phyloP scores from a whole-genome alignment of 1,140 invertebrate genomes.

The Triops cancriformis region DNA sequence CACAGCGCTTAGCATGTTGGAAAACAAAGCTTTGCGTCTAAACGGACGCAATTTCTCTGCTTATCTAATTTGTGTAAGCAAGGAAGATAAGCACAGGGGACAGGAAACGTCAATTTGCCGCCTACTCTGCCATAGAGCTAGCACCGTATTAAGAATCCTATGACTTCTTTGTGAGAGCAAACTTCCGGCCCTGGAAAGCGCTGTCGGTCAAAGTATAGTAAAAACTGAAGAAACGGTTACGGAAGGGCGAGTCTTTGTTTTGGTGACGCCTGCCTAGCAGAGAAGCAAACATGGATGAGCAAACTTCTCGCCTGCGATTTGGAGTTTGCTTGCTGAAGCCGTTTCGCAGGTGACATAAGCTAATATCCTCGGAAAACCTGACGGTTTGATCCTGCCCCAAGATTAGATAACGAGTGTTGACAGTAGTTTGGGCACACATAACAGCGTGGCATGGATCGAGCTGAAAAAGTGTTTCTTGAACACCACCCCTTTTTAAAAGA shows the following conservation, averaged over 20 bases:
- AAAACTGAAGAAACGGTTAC: not conserved
- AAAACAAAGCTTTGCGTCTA: not conserved
- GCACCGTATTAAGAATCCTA: not conserved
- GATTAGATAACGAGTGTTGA: not conserved
- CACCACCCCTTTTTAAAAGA: no score
- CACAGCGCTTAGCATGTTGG: not conserved
- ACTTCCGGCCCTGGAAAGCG: not conserved
- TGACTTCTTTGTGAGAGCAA: not conserved
- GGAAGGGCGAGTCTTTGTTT: slow-evolving; percentile 2
- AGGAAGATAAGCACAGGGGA: not conserved
- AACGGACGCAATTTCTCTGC: not conserved
- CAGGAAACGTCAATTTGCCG: not conserved
- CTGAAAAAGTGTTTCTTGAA: not conserved
- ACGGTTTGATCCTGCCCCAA: not conserved
- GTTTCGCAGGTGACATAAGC: not conserved
- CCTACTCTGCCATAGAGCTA: not conserved
- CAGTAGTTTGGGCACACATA: not conserved
- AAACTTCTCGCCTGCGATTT: not conserved
- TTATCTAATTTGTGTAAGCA: not conserved
- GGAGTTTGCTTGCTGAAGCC: not conserved
- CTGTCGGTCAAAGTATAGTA: not conserved
- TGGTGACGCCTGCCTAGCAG: not conserved
- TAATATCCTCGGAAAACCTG: not conserved
- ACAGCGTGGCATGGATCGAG: not conserved
- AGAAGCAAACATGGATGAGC: not conserved